Evolutionary conservation across 2,113 vertebrate species (phyloP).

Genomic region (Cryptomyrus ogoouensis): DNA sequence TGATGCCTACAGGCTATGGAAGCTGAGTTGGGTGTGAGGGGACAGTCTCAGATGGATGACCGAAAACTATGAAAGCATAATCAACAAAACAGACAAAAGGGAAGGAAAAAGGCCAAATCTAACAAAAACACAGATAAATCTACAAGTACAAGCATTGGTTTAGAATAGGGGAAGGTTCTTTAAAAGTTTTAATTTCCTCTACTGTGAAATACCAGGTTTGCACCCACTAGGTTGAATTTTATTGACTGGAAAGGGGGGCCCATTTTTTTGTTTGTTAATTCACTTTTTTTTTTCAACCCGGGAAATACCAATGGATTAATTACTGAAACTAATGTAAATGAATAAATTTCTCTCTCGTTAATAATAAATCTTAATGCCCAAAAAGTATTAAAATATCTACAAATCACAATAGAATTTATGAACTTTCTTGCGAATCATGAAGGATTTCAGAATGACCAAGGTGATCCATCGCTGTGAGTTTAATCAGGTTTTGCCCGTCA

Average conservation of each 20-base stretch:
- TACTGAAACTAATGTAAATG: background rate
- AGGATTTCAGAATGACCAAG: background rate
- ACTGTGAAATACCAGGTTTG: background rate
- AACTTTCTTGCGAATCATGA: background rate
- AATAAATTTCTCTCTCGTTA: background rate
- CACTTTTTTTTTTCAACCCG: background rate
- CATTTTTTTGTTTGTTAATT: background rate
- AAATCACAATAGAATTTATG: background rate
- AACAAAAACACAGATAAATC: background rate
- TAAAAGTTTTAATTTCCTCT: background rate
- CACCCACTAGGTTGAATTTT: background rate
- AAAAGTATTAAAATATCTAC: background rate
- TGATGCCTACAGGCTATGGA: background rate
- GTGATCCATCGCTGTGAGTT: background rate
- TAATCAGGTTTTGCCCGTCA: background rate
- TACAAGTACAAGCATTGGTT: conserved; percentile 13
- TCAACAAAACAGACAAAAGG: background rate
- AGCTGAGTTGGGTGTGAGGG: background rate
- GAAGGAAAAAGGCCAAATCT: background rate
- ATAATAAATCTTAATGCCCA: background rate
- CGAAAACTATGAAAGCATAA: background rate
- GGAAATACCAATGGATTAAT: background rate
- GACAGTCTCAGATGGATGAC: conserved; percentile 2
- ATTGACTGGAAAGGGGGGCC: background rate
- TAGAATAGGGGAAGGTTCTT: background rate